phyloP scores from a whole-genome alignment of 2,113 vertebrate species.

The Myrmophylax atrothorax region DNA sequence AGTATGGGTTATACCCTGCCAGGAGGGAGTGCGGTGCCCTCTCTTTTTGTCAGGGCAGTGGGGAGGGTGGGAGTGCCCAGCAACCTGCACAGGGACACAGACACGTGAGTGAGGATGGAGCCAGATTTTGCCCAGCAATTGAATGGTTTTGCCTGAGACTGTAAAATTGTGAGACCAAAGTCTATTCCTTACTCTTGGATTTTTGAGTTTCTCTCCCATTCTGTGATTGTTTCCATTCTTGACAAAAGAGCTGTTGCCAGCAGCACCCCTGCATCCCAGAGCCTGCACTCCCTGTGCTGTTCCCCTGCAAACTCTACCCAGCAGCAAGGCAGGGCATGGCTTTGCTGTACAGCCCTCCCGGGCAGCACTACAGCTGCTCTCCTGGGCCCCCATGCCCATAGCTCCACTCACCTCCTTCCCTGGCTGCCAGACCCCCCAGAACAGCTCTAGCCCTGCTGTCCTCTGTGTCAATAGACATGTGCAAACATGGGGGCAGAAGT shows the following conservation, averaged over 20 bases:
- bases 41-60: not conserved
- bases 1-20: not conserved
- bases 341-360: not conserved
- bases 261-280: not conserved
- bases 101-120: not conserved
- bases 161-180: not conserved
- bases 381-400: not conserved
- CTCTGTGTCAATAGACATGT: accelerated
- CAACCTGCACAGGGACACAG: not conserved
- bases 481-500: not conserved
- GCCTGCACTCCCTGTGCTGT: not conserved
- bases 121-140: accelerated
- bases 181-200: not conserved
- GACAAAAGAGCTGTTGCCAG: not conserved
- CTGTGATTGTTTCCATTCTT: not conserved
- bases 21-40: not conserved
- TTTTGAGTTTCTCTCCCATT: not conserved
- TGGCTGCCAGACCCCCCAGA: not conserved
- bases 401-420: not conserved
- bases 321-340: not conserved
- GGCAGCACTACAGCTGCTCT: not conserved
- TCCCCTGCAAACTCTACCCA: not conserved
- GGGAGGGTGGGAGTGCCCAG: not conserved
- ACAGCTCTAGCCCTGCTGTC: not conserved
- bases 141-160: not conserved